phyloP scores from a whole-genome alignment of 1,140 invertebrate genomes.

The Andricus grossulariae region DNA sequence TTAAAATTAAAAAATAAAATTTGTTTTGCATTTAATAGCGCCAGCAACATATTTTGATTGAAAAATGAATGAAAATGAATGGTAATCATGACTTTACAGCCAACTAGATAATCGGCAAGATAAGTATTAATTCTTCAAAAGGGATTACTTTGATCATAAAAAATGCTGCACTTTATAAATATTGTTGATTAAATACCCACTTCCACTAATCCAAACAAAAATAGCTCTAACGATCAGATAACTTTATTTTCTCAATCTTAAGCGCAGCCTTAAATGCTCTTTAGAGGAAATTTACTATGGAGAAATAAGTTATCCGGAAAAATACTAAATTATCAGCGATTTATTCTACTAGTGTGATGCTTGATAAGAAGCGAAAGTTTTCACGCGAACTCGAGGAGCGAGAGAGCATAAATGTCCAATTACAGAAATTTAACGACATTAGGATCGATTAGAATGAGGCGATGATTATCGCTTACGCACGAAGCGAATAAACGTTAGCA shows the following conservation, averaged over 20 bases:
- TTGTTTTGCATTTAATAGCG: too few species aligned
- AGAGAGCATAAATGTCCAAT: constrained; percentile 55
- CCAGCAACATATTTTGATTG: too few species aligned
- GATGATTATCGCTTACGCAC: constrained; percentile 57
- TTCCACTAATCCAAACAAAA: background rate
- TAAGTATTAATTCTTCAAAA: background rate
- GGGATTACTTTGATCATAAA: background rate
- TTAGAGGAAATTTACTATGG: background rate
- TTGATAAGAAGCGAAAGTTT: constrained; percentile 32
- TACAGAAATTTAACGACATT: constrained; percentile 52
- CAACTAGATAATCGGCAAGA: background rate
- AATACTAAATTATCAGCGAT: constrained; percentile 12
- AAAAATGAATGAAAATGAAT: too few species aligned
- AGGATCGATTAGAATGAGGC: constrained; percentile 56
- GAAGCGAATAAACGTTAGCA: constrained; percentile 46
- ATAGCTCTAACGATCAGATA: background rate
- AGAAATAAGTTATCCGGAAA: background rate
- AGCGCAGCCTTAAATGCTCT: background rate
- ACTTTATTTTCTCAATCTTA: background rate
- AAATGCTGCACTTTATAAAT: background rate
- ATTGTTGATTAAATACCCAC: background rate
- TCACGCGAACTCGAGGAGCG: constrained; percentile 46
- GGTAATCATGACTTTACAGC: background rate
- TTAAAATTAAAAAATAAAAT: too few species aligned
- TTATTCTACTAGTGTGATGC: background rate